Conservation (phyloP, 2,113 vertebrate species). For the Microtus oregoni region DNA sequence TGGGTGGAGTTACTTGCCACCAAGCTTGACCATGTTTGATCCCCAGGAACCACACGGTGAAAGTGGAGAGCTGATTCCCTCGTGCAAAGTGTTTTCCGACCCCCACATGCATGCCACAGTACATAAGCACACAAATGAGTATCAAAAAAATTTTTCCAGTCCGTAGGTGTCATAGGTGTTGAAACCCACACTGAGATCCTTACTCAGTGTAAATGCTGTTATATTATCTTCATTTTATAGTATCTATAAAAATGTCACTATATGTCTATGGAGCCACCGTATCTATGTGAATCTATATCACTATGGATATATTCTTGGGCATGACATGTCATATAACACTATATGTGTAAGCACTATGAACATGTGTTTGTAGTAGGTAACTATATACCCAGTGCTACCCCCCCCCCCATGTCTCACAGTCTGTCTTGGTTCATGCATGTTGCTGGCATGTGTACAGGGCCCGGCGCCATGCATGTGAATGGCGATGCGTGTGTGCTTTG, state of each 20-base stretch:
- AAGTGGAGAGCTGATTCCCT: neutral
- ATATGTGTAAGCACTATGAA: neutral
- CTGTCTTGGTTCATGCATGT: neutral
- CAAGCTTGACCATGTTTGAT: neutral
- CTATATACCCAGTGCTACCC: neutral
- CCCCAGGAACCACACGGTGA: neutral
- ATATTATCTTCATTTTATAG: neutral
- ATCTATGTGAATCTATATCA: neutral
- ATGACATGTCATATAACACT: neutral
- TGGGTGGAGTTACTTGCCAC: neutral
- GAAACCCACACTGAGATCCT: neutral
- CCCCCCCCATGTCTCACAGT: neutral
- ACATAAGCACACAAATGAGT: too few species aligned
- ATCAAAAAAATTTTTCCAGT: neutral
- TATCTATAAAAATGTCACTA: neutral
- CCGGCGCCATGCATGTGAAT: neutral
- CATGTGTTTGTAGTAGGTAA: neutral
- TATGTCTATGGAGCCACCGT: neutral
- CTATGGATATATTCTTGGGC: neutral
- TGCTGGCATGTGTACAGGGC: neutral
- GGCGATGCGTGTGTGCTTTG: neutral
- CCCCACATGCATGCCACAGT: too few species aligned
- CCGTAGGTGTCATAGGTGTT: neutral
- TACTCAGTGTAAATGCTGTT: neutral
- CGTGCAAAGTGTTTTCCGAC: too few species aligned